Evolutionary conservation across 2,888 invertebrate genomes (phyloP), one percentile per base, ranked within the genome.

Genomic region (Drosophila paranaensis): DNA sequence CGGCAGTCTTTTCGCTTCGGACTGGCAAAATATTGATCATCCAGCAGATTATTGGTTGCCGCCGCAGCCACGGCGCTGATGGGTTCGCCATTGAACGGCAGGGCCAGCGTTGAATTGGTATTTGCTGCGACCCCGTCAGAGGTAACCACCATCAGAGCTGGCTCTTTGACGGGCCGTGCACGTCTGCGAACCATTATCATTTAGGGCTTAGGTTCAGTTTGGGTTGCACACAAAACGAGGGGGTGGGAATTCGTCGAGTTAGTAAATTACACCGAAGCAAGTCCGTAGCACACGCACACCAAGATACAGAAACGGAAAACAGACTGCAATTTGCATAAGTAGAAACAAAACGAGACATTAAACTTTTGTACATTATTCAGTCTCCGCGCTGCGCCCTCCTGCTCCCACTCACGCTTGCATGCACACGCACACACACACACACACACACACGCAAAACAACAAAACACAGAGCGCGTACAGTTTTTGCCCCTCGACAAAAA

Each of bases 1-100:
- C 91, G 92, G 69, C 92, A 92, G 76, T 93, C 93, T 90, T 93
- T 93, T 72, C 93, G 90, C 72, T 93, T 93, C 14, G 93, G 93
- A 72, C 93, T 93, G 35, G 93, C 91, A 87, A 92, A 92, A 61
- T 91, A 90, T 79, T 91, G 92, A 77, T 93, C 93, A 39, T 93
- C 93, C 43, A 91, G 72, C 30, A 90, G 66, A 58, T 71, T 79
- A 45, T 79, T 81, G 60, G 70, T 78, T 25, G 70, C 57, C n/a
- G 71, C 51, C 27, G 73, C 74, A 13, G 73, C 70, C 37, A 66
- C 78, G 30, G 65, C 73, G 62, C 48, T 78, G 45, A 61, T 75
- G 63, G 33, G 65, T 50, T 58, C 69, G 30, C 69, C 81, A 68
- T 75, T 75, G 16, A 82, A 57, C 4, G 82, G 54, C 54, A 70